Conservation (phyloP, 1,140 invertebrate species). For the Adoxophyes honmai region DNA sequence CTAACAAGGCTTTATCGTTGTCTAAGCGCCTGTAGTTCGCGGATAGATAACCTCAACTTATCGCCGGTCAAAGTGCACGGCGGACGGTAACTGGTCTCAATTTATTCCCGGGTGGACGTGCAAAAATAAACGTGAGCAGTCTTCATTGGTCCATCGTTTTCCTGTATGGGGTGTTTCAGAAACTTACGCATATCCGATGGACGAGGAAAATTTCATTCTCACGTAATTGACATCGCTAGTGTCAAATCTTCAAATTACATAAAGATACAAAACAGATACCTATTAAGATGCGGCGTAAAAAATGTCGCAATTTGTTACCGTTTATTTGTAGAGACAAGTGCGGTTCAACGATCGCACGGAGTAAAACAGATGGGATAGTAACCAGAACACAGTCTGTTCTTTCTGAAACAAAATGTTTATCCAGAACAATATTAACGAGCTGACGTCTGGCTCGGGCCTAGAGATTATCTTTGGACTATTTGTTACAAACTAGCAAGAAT, state of each 20-base stretch:
- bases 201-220: too few species aligned
- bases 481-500: not conserved
- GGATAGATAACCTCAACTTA: not conserved
- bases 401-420: not conserved
- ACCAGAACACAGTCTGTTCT: not conserved
- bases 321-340: not conserved
- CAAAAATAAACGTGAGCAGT: too few species aligned
- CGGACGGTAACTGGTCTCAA: too few species aligned
- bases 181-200: too few species aligned
- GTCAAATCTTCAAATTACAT: too few species aligned
- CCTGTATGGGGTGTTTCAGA: too few species aligned
- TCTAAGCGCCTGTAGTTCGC: not conserved
- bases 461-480: not conserved
- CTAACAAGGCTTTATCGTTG: conserved; percentile 8
- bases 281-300: too few species aligned
- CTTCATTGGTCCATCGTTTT: too few species aligned
- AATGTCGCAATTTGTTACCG: not conserved
- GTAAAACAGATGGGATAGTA: conserved; percentile 6
- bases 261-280: too few species aligned
- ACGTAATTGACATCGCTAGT: too few species aligned
- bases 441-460: too few species aligned
- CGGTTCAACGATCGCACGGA: not conserved
- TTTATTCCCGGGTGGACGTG: too few species aligned
- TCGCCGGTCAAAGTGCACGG: not conserved
- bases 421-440: not conserved